Conservation (phyloP, 2,797 vertebrate genomes). For the Sebastes vulpes region DNA sequence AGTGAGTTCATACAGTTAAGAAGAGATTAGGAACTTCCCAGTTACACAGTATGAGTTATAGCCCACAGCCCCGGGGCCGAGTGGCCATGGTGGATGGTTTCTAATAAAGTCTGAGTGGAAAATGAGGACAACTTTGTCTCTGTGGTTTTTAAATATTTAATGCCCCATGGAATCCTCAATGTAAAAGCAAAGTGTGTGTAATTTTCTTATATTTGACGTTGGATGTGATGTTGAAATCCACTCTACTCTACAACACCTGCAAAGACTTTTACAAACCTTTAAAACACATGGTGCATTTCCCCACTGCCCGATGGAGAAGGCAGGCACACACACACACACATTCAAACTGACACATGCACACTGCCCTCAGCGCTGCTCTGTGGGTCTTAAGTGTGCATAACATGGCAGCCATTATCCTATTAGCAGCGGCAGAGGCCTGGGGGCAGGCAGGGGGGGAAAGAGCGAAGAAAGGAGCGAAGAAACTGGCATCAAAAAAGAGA, state of each 20-base stretch:
- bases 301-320: neutral
- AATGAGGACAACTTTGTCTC: neutral
- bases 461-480: slow-evolving; percentile 4
- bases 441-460: slow-evolving; percentile 38
- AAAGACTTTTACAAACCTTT: slow-evolving; percentile 28
- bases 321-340: neutral
- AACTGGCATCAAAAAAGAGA: slow-evolving; percentile 27
- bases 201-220: slow-evolving; percentile 20
- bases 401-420: slow-evolving; percentile 89
- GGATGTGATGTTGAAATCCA: slow-evolving; percentile 7
- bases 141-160: neutral
- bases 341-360: slow-evolving; percentile 32
- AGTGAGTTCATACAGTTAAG: neutral
- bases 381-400: slow-evolving; percentile 83
- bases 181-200: neutral
- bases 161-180: neutral
- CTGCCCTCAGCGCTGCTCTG: slow-evolving; percentile 60
- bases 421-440: slow-evolving; percentile 77
- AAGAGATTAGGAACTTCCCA: neutral
- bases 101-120: slow-evolving; percentile 11
- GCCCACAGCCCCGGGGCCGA: neutral
- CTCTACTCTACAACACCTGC: neutral
- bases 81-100: neutral
- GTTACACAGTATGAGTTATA: slow-evolving; percentile 5
- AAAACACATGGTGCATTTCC: slow-evolving; percentile 26